Evolutionary conservation across 2,888 invertebrate genomes (phyloP), one percentile per base, ranked within the genome.

Genomic region (Teinopalpus imperialis): DNA sequence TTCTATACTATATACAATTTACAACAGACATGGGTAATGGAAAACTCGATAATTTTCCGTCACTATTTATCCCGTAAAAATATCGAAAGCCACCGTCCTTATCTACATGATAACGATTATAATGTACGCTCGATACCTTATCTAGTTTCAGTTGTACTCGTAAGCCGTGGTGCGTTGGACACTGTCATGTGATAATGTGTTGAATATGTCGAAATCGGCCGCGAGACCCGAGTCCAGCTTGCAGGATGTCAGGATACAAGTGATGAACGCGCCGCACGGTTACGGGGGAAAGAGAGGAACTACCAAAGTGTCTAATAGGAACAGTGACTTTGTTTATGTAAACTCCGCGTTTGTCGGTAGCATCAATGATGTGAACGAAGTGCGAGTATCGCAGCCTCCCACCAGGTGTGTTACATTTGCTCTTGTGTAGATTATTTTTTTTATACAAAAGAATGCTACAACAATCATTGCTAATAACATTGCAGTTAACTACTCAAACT

Each of bases 341-440:
- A 87, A 87, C 48, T 51, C 62, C 1, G 83, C 74, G 0, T 87
- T 66, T 54, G 72, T 69, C 0, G 83, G 81, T 5, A 85, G 81
- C 59, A 53, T 67, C 10, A 59, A 57, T 26, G 73, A 57, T 66
- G 61, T 83, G 0, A 67, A 54, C 32, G 65, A 59, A 3, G 48
- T 32, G 4, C 43, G 50, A 1, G 26, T 50, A 6, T 32, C 43
- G 5, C 54, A 62, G 9, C 66, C 67, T 1, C 73, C 79, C 0
- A 71, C 73, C 1, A 67, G 74, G 81, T 81, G 45, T 31, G 55
- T 57, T 23, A n/a, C n/a, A n/a, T n/a, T n/a, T n/a, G n/a, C n/a
- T n/a, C n/a, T n/a, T n/a, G n/a, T n/a, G n/a, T n/a, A n/a, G n/a
- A n/a, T n/a, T n/a, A n/a, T n/a, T n/a, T n/a, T n/a, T n/a, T n/a